phyloP scores from a whole-genome alignment of 2,113 vertebrate species.

The Tragelaphus buxtoni region DNA sequence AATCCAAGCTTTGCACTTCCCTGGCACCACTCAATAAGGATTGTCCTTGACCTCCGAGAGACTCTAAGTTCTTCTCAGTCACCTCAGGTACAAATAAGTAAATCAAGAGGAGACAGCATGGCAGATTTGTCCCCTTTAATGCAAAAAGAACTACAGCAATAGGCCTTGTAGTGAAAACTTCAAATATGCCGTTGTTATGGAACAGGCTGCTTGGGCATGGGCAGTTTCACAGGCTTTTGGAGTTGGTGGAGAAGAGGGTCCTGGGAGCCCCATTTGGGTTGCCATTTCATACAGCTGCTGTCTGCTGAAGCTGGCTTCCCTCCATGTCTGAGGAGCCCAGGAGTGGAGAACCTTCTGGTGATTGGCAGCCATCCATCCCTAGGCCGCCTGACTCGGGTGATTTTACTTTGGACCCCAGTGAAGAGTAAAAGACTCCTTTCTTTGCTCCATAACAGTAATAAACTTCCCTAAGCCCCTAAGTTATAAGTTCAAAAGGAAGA shows the following conservation, averaged over 20 bases:
- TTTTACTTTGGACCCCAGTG: not conserved
- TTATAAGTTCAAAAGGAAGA: not conserved
- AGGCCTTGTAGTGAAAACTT: not conserved
- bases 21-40: not conserved
- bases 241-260: not conserved
- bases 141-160: not conserved
- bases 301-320: not conserved
- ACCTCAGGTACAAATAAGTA: not conserved
- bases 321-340: not conserved
- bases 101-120: fast-evolving
- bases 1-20: not conserved
- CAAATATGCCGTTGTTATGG: fast-evolving
- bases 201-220: fast-evolving
- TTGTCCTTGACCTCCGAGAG: not conserved
- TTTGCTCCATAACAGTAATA: not conserved
- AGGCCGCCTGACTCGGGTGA: not conserved
- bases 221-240: fast-evolving
- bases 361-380: not conserved
- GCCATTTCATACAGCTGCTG: not conserved
- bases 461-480: not conserved
- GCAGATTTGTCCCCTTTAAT: not conserved
- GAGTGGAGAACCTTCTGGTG: not conserved
- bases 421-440: not conserved
- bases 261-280: fast-evolving
- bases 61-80: not conserved